These are phyloP conservation scores for Anabacerthia variegaticeps DNA, from an alignment of 2,797 vertebrate species.

Conservation along the genomic window DNA sequence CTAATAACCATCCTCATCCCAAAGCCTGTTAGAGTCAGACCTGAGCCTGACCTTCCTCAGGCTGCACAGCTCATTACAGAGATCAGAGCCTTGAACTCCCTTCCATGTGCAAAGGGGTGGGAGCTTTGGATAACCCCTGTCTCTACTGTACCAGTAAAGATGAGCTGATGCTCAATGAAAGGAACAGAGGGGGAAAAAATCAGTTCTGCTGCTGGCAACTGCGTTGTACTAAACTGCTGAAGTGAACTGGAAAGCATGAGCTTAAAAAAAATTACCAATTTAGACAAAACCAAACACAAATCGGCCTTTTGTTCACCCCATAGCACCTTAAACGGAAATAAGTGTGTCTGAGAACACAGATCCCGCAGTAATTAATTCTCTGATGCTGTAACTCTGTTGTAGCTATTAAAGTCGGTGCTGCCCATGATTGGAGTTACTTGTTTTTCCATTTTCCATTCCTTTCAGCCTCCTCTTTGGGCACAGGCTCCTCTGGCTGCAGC, in stretches of 20 bases:
- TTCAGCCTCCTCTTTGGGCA: background rate
- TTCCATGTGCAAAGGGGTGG: background rate
- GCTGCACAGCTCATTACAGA: background rate
- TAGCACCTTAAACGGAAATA: background rate
- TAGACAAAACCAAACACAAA: background rate
- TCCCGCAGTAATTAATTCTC: background rate
- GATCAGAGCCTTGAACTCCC: background rate
- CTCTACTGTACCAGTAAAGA: background rate
- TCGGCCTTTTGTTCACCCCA: background rate
- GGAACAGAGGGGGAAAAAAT: background rate
- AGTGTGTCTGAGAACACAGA: background rate
- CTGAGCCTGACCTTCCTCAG: background rate
- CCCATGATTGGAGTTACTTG: background rate
- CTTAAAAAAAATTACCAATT: background rate
- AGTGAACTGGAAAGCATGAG: background rate
- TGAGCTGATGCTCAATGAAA: background rate
- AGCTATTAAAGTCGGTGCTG: background rate
- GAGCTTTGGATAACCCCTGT: background rate
- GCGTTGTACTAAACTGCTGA: background rate
- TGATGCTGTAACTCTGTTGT: background rate
- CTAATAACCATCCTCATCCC: background rate
- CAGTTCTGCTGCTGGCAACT: background rate
- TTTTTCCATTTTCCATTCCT: background rate
- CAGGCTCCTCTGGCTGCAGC: background rate
- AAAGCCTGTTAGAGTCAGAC: background rate